Base-by-base conservation (phyloP, 2,888 invertebrate species). In the Athripsodes cinereus region DNA sequence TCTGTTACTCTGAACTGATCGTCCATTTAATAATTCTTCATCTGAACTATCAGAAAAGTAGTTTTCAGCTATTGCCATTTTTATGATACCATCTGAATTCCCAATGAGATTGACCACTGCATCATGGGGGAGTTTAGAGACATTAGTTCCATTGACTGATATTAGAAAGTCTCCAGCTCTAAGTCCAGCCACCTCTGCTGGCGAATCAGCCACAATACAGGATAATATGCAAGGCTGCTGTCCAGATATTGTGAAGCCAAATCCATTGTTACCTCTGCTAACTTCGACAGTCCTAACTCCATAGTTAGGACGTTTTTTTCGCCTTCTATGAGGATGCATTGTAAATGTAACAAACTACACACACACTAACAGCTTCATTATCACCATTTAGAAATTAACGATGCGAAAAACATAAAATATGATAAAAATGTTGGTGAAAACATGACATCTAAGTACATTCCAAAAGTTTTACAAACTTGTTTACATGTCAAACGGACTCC, bases 231-330 rank as follows among this genome's bases (percentile, higher is more conserved):
- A 97, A 0, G 97, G 96, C 69, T 94, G 89, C 72, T 97, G 96
- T 2, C 96, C 96, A 1, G 96, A 95, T 69, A 97, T 96, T 20
- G 96, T 97, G 71, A 97, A 97, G n/a, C 97, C 96, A 71, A 94
- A 97, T 8, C 96, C 96, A 67, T 90, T 90, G 60, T 85, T 82
- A 2, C 96, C 94, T 63, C 96, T 81, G 8, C 85, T 82, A 46
- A 96, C 87, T 68, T 96, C 92, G 55, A 96, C 90, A 31, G 88
- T 87, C 64, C 90, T 83, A 62, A 91, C 86, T 35, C 90, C 86
- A 69, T 86, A 86, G 68, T 85, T 85, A 19, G 85, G 82, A n/a
- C 83, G 76, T 70, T 84, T 84, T 69, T 85, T 85, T 20, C 83
- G 74, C 55, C 84, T 74, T 47, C 83, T 74, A 47, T 78, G 68